Base-by-base conservation (phyloP, 2,113 vertebrate species). In the Tauraco erythrolophus region DNA sequence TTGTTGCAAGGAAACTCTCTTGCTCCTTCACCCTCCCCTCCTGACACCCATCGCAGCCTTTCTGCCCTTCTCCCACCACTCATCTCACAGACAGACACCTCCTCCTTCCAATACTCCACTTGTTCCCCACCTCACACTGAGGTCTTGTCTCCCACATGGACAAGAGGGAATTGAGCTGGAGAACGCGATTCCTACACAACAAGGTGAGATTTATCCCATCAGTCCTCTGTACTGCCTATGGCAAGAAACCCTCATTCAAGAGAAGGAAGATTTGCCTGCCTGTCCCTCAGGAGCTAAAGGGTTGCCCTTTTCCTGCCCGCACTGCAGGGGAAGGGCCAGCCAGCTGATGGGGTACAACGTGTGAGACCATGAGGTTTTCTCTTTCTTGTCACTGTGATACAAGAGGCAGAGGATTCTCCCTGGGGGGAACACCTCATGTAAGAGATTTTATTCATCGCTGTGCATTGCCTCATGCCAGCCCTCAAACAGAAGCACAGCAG, bases 61-160 rank as follows among this genome's bases (percentile, higher is more conserved):
- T 90, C 70, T 62, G 46, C 39, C 69, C 35, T 62, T 82, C 56
- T 58, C 41, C 13, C 23, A 35, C 15, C 6, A 6, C 11, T 53
- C 1, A 0, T 57, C 57, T 83, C 71, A 83, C 14, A 53, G 66
- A 56, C 27, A 57, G n/a, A 84, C 15, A 17, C 22, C 22, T 82
- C 17, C 12, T 14, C 31, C 37, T 78, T 37, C 43, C 82, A 61
- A 27, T 39, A 5, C 31, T 68, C 23, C 2, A 1, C 25, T 80
- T n/a, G 15, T 54, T 78, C 22, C 62, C 43, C 33, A n/a, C 24
- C 14, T 79, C 64, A 69, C 28, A 24, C 10, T 0, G 0, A 85
- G 31, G 65, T 16, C 31, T 58, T 56, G 39, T 69, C 45, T 64
- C 30, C 21, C 21, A 18, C 50, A 28, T 1, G 21, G 68, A 39